These are phyloP conservation scores for Temnopleurus reevesii DNA, from an alignment of 53 echinoderm and acorn worm species.

Conservation along the genomic window DNA sequence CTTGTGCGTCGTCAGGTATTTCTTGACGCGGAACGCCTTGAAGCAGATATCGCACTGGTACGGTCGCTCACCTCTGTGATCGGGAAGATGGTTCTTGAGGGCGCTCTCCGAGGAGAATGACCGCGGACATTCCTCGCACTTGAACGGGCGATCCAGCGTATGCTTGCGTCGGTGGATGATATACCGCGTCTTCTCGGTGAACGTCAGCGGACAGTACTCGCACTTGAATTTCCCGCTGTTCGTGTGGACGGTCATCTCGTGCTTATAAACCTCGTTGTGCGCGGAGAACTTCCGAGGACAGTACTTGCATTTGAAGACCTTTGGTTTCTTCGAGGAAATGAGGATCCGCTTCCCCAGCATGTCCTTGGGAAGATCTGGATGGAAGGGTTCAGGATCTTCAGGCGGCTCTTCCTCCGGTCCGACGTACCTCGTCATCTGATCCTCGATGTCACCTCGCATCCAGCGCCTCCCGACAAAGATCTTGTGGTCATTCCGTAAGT, in stretches of 20 bases:
- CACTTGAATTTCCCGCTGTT: constrained; percentile 38
- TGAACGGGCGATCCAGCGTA: constrained; percentile 40
- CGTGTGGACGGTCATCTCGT: constrained; percentile 38
- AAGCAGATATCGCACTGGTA: constrained; percentile 37
- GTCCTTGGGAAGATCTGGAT: constrained; percentile 50
- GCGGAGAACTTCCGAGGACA: constrained; percentile 28
- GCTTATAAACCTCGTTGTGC: constrained; percentile 1
- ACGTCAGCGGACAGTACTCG: constrained; percentile 25
- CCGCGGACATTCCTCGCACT: constrained; percentile 34
- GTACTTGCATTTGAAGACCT: constrained; percentile 53
- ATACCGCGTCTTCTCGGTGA: constrained; percentile 33
- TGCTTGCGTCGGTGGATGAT: constrained; percentile 33
- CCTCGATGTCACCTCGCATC: constrained; percentile 30
- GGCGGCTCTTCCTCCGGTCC: constrained; percentile 17
- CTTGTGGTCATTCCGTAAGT: constrained; percentile 33
- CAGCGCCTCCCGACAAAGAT: neutral
- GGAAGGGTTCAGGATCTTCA: constrained; percentile 20
- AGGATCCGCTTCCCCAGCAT: constrained; percentile 55
- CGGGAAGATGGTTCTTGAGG: constrained; percentile 33
- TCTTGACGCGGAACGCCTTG: constrained; percentile 17
- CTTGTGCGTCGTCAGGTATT: constrained; percentile 43
- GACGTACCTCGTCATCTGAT: constrained; percentile 29
- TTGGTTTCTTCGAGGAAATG: constrained; percentile 1
- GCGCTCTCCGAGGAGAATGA: constrained; percentile 46
- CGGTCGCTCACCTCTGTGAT: constrained; percentile 30